A percentile compares a stretch with the other conserved stretches of the same genome.
Conservation (phyloP, 2,797 vertebrate species). For the Chloroceryle inda region DNA sequence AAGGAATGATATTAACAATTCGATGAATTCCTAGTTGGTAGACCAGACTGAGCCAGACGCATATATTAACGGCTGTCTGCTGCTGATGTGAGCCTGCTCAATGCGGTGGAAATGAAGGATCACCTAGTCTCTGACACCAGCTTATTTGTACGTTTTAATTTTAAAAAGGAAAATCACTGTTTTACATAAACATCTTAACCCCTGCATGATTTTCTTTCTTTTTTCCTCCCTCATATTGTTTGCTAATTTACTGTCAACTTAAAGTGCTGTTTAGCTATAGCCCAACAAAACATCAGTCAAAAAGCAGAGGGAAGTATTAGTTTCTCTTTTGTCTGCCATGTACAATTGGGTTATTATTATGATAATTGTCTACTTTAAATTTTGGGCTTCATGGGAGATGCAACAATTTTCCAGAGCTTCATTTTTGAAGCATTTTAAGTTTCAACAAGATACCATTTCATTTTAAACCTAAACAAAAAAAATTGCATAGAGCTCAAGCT, state of each 20-base stretch:
- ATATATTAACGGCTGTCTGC: constrained; percentile 97
- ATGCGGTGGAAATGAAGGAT: constrained; percentile 91
- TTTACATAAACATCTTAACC: constrained; percentile 76
- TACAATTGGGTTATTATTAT: constrained; percentile 67
- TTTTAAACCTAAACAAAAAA: constrained; percentile 42
- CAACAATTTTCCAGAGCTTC: constrained; percentile 57
- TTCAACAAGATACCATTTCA: background rate
- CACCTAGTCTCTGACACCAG: constrained; percentile 83
- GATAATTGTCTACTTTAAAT: constrained; percentile 70
- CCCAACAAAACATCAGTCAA: constrained; percentile 68
- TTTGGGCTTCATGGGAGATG: constrained; percentile 57
- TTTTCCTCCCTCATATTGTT: constrained; percentile 56
- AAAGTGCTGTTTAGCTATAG: constrained; percentile 62
- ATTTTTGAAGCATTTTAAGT: constrained; percentile 39
- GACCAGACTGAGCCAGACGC: constrained; percentile 94
- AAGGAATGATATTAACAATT: constrained; percentile 88
- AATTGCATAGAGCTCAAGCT: constrained; percentile 29
- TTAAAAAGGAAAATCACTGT: constrained; percentile 78
- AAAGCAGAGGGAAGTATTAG: constrained; percentile 56
- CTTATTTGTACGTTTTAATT: constrained; percentile 84
- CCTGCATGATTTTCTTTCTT: constrained; percentile 59
- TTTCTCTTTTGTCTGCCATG: constrained; percentile 72
- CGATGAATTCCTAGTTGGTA: constrained; percentile 88
- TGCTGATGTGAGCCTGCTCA: constrained; percentile 89
- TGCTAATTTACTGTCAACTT: constrained; percentile 74